Conservation (phyloP, 64 coral and sea anemone genomes). For the Montipora efflorescens region DNA sequence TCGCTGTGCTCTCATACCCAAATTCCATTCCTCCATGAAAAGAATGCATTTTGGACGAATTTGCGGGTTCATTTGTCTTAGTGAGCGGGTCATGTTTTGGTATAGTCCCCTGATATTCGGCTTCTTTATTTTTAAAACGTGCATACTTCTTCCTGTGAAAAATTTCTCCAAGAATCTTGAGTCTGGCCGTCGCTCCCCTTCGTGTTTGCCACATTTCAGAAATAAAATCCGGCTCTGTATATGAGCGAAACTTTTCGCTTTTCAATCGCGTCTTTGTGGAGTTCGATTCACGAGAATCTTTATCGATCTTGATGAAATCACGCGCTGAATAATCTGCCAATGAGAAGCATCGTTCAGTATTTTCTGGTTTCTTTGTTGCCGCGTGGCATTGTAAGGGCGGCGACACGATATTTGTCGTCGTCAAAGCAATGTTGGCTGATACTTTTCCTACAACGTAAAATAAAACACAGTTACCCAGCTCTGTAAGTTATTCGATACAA, state of each 20-base stretch:
- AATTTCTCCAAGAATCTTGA: not conserved
- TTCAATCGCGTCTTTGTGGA: not conserved
- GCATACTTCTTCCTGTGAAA: slow-evolving; percentile 21
- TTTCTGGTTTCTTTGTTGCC: not conserved
- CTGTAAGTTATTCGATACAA: no score
- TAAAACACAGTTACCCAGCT: no score
- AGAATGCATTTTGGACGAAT: not conserved
- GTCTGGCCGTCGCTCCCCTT: not conserved
- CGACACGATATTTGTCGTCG: not conserved
- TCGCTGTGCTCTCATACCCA: not conserved
- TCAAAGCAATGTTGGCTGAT: not conserved
- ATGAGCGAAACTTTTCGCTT: not conserved
- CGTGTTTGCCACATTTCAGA: slow-evolving; percentile 33
- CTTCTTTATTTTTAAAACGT: not conserved
- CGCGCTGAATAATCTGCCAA: not conserved
- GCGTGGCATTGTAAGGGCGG: not conserved
- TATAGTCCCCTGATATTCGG: not conserved
- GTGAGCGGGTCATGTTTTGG: not conserved
- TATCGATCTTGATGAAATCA: not conserved
- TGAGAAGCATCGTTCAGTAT: not conserved
- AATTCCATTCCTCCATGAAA: not conserved
- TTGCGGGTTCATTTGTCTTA: not conserved
- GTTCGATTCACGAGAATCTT: no score
- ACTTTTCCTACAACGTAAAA: not conserved
- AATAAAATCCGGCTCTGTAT: slow-evolving; percentile 4